Percentiles rank a stretch among this genome's conserved stretches.
Conservation (phyloP, 2,797 vertebrate genomes). For the Sebastes miniatus region DNA sequence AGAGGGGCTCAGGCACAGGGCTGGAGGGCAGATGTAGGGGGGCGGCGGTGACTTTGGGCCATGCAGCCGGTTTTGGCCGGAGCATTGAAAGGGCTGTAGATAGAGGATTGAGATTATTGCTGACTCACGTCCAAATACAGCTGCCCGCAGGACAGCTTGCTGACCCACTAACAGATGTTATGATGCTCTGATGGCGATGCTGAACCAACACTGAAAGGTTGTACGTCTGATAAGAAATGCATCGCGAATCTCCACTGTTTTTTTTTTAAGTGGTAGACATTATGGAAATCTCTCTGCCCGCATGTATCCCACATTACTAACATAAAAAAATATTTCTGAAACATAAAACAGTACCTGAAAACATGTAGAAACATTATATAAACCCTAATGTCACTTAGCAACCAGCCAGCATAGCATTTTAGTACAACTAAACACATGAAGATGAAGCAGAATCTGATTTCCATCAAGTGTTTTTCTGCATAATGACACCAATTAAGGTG, state of each 20-base stretch:
- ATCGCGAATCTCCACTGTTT: neutral
- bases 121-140: slow-evolving; percentile 48
- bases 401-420: neutral
- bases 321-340: neutral
- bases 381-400: neutral
- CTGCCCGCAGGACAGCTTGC: slow-evolving; percentile 37
- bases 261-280: neutral
- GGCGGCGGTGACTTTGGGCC: slow-evolving; percentile 63
- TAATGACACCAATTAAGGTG: slow-evolving; percentile 56
- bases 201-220: slow-evolving; percentile 16
- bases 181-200: slow-evolving; percentile 7
- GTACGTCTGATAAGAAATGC: slow-evolving; percentile 1
- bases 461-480: slow-evolving; percentile 35
- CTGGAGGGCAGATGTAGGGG: slow-evolving; percentile 55
- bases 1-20: neutral
- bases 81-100: slow-evolving; percentile 21
- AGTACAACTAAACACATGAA: neutral
- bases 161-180: slow-evolving; percentile 51
- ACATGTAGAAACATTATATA: neutral
- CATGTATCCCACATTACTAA: neutral
- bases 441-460: slow-evolving; percentile 23
- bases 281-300: neutral
- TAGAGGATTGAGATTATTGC: slow-evolving; percentile 33
- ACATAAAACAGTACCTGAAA: neutral
- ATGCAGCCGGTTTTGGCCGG: slow-evolving; percentile 33